phyloP scores from a whole-genome alignment of 1,140 invertebrate genomes.

The Drosophila pallidifrons region DNA sequence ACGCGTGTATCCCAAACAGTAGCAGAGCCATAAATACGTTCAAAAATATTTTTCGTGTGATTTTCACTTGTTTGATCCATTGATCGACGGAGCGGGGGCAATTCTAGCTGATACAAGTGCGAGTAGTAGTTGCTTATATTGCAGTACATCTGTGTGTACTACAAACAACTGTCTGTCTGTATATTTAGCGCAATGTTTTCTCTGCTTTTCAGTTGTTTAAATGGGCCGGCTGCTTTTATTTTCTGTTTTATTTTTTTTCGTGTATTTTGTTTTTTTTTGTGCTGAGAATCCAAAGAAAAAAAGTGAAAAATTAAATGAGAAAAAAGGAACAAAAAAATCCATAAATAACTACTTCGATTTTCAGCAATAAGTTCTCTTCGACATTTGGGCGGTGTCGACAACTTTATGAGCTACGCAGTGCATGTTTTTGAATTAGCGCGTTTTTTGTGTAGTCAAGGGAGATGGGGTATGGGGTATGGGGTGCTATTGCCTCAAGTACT shows the following conservation, averaged over 20 bases:
- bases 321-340: conserved; percentile 49
- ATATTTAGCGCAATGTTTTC: conserved; percentile 72
- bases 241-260: conserved; percentile 9
- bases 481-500: conserved; percentile 41
- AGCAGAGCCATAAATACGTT: conserved; percentile 27
- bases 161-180: conserved; percentile 53
- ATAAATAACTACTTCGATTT: conserved; percentile 80
- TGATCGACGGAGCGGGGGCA: neutral
- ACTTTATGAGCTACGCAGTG: conserved; percentile 54
- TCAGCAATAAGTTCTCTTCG: conserved; percentile 51
- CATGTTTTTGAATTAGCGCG: conserved; percentile 1
- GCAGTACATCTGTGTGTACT: conserved; percentile 51
- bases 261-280: conserved; percentile 18
- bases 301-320: conserved; percentile 23
- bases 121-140: conserved; percentile 19
- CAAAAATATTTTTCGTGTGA: conserved; percentile 44
- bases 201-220: conserved; percentile 42
- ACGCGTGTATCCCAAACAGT: conserved; percentile 13
- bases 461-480: neutral
- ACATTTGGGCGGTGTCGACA: conserved; percentile 66
- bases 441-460: neutral
- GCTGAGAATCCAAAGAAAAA: conserved; percentile 23
- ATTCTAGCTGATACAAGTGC: conserved; percentile 4
- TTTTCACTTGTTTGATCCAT: conserved; percentile 28
- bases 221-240: conserved; percentile 44